phyloP scores from a whole-genome alignment of 2,797 vertebrate species.

The Ctenopoma multispine region DNA sequence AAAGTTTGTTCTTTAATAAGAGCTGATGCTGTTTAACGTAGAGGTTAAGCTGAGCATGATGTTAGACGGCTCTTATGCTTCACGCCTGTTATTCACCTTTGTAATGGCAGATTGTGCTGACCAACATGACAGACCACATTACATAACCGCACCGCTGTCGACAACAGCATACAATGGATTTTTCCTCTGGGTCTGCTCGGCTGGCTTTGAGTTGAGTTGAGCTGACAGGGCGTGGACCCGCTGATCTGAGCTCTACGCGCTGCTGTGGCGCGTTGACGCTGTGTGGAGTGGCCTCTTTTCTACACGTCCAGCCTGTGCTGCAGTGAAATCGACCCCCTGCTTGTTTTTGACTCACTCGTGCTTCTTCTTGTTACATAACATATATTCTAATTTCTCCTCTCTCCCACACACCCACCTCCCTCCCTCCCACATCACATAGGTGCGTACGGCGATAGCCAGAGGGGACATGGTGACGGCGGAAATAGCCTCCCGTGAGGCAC shows the following conservation, averaged over 20 bases:
- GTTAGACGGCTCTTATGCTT: conserved; percentile 27
- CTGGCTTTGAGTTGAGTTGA: conserved; percentile 70
- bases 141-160: conserved; percentile 72
- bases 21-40: neutral
- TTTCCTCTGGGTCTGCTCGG: conserved; percentile 70
- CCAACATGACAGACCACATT: conserved; percentile 60
- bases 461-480: conserved; percentile 96
- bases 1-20: conserved; percentile 8
- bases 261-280: conserved; percentile 46
- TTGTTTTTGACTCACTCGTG: conserved; percentile 55
- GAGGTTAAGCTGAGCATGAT: conserved; percentile 21
- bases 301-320: conserved; percentile 52
- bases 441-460: conserved; percentile 91
- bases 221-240: conserved; percentile 71
- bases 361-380: conserved; percentile 64
- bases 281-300: conserved; percentile 52
- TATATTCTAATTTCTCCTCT: conserved; percentile 48
- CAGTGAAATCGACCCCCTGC: conserved; percentile 70
- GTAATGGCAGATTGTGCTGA: conserved; percentile 40
- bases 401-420: conserved; percentile 10
- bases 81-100: conserved; percentile 43
- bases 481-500: conserved; percentile 93
- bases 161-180: conserved; percentile 75
- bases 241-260: conserved; percentile 59
- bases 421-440: conserved; percentile 74